Percentiles rank a stretch among this genome's conserved stretches.
Evolutionary conservation across 2,113 vertebrate species (phyloP).

Genomic region (Pelmatolapia mariae): DNA sequence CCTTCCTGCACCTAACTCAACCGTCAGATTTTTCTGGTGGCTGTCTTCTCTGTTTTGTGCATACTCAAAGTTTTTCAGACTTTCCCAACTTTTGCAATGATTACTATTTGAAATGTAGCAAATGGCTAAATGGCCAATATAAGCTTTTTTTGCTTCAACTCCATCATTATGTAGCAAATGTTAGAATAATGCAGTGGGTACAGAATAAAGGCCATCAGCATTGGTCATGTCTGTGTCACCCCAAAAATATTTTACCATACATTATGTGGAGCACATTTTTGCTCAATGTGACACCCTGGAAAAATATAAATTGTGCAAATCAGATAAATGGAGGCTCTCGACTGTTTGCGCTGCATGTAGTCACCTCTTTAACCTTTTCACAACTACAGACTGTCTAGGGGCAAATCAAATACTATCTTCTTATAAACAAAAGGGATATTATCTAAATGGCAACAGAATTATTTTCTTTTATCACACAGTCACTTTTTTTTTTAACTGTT

Average conservation of each 20-base stretch:
- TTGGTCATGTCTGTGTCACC: neutral
- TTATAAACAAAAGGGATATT: neutral
- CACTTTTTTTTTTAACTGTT: neutral
- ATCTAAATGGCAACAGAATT: neutral
- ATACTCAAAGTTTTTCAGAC: neutral
- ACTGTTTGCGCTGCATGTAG: neutral
- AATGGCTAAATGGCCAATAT: neutral
- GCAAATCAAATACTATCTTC: neutral
- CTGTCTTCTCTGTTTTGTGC: neutral
- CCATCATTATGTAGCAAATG: neutral
- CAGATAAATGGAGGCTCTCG: neutral
- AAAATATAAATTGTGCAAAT: neutral
- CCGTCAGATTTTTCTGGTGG: neutral
- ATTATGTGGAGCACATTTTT: neutral
- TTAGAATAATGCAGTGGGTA: neutral
- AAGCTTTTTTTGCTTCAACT: neutral
- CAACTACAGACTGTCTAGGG: neutral
- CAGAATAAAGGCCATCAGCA: neutral
- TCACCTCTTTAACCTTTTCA: neutral
- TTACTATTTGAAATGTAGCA: neutral
- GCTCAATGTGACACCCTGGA: neutral
- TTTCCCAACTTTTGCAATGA: neutral
- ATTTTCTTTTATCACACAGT: neutral
- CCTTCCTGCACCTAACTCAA: neutral
- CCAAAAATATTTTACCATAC: neutral